These are phyloP conservation scores for Cybosia mesomella DNA, from an alignment of 2,888 invertebrate species.

Conservation along the genomic window DNA sequence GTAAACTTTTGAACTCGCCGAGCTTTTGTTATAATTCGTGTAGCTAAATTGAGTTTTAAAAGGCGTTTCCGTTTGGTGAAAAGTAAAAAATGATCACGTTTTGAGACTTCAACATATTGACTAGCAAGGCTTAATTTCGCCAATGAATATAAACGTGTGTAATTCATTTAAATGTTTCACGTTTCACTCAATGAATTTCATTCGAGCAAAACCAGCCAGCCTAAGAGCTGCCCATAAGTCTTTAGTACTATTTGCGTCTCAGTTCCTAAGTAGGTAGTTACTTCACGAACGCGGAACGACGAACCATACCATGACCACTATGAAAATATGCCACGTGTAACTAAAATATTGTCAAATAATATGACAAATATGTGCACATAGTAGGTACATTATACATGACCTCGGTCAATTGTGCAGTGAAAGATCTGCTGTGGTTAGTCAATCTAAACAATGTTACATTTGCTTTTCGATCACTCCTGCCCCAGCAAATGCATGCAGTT, in stretches of 20 bases:
- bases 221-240: no score
- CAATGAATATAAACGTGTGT: background rate
- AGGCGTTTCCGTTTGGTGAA: constrained; percentile 13
- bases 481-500: background rate
- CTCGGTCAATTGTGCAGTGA: background rate
- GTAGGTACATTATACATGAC: background rate
- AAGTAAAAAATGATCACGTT: constrained; percentile 7
- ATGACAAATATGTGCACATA: background rate
- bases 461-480: background rate
- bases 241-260: no score
- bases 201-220: no score
- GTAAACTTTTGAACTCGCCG: constrained; percentile 29
- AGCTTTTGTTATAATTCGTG: constrained; percentile 19
- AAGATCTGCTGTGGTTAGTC: background rate
- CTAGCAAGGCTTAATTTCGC: background rate
- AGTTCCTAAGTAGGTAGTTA: no score
- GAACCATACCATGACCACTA: no score
- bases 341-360: background rate
- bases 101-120: background rate
- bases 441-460: background rate
- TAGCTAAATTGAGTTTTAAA: constrained; percentile 16
- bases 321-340: no score
- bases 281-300: no score
- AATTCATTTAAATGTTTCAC: background rate
- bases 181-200: background rate